Base-by-base conservation (phyloP, 2,888 invertebrate species). In the Apoda limacodes region DNA sequence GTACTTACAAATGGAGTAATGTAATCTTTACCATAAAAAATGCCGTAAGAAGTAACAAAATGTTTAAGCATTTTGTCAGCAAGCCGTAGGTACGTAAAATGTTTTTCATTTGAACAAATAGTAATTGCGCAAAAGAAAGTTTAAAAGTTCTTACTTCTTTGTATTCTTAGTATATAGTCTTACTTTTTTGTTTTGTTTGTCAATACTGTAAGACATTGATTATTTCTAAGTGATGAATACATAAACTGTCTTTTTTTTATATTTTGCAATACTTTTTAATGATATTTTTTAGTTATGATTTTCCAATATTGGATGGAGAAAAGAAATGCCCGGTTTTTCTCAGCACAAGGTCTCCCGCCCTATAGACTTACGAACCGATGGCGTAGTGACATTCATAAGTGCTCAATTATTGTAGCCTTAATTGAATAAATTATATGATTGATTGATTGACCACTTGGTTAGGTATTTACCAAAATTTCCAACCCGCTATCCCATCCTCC, bases 341-440 rank as follows among this genome's bases (percentile, higher is more conserved):
- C n/a, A n/a, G n/a, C 48, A 4, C 38, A 34, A 4, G 33, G 47
- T 31, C 50, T 50, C 47, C 49, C 50, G 29, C 37, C 19, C 11
- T 31, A 14, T 5, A 46, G 25, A 23, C 5, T 14, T 7, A 46
- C 35, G 7, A 41, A 6, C 21, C 46, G 14, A 10, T 48, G 45
- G 3, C 46, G 43, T 37, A 45, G 44, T 9, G 32, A 32, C 2
- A 46, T 47, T 19, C 47, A 17, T 19, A 37, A 35, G 19, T 34
- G 25, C 2, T 25, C 13, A 4, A 7, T 27, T n/a, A 44, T 30
- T 32, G 47, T 46, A 21, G 3, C 11, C 1, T 13, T 17, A 2
- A 45, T 25, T 11, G n/a, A 28, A 30, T 9, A 41, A 42, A 35
- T 46, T 40, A 24, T 13, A 22, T 14, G 34, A 30, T 19, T 34